Base-by-base conservation (phyloP, 2,888 invertebrate genomes). In the Lasius fuliginosus region DNA sequence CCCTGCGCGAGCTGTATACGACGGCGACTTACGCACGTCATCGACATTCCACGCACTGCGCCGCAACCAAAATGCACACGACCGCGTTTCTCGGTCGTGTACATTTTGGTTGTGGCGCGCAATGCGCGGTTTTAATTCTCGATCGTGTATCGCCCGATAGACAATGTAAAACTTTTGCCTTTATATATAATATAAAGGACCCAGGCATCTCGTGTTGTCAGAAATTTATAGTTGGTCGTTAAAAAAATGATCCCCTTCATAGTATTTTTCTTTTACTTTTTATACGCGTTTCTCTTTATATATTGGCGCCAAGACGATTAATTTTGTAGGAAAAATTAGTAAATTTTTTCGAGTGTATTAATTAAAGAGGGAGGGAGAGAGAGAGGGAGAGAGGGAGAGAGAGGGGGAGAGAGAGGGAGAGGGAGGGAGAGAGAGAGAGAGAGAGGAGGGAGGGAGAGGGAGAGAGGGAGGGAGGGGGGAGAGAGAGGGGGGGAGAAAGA, bases 51-150 rank as follows among this genome's bases (percentile, higher is more conserved):
- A 33, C 27, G 5, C 5, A 36, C 36, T 36, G 36, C 36, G 27
- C 3, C 67, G 77, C 83, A 81, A 87, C 62, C 77, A 85, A 81
- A 87, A 82, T 76, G 69, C 65, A 11, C 12, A 42, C n/a, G 27
- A 62, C 1, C 18, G 42, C 18, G 11, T 69, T 42, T 67, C 15
- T 46, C 9, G 46, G 46, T 15, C 9, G 36, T 36, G 0, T 8
- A 23, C 36, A 36, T 36, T 36, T 36, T 36, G 5, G 36, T 36
- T 36, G 5, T 36, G 3, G 36, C 36, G 36, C 36, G 36, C 36
- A 36, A 36, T 5, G 36, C 33, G 33, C 36, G 36, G 11, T 69
- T 33, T 69, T 27, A 46, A 67, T 46, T 67, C 18, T 46, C 9
- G 27, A 67, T 15, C 9, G 0, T 15, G 0, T 15, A 23, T 46